Base-by-base conservation (phyloP, 2,888 invertebrate genomes). In the Oegoconia quadripuncta region DNA sequence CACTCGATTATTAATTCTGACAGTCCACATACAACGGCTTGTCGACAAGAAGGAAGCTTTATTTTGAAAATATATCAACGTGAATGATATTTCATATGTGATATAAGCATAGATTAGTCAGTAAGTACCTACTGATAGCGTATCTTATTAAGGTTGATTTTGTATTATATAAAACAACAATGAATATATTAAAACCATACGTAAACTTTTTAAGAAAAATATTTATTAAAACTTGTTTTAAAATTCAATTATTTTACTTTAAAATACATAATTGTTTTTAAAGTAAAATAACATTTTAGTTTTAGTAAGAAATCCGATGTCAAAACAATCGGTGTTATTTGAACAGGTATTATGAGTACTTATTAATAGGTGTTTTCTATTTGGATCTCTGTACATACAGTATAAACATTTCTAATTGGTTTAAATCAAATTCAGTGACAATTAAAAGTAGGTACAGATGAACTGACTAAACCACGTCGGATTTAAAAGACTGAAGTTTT, bases 81-180 rank as follows among this genome's bases (percentile, higher is more conserved):
- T 74, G 69, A 73, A 80, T 81, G 81, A 78, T 82, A 76, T 74
- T 75, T 79, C 74, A 76, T 77, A 77, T 86, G 86, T 86, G 86
- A 86, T 86, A 86, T 86, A 84, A 72, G 68, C 41, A 53, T 84
- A 82, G 71, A 66, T 44, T 78, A 76, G 73, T 48, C 57, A 56
- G 39, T 76, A 77, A 76, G 70, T 68, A 56, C 55, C 57, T 63
- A 62, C 68, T 64, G 54, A 47, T 69, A 67, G 63, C 46, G 40
- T 55, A 58, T 60, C 41, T 43, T 40, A 54, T 50, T 57, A 55
- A 66, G 60, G 65, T 62, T 64, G 58, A 58, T 59, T 55, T 41
- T 72, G 66, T 71, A 66, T 52, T 44, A 60, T 64, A 64, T 39
- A 37, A 50, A 51, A 49, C 50, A 48, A 55, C 57, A 65, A 60